Conservation (phyloP, 2,888 invertebrate genomes). For the Itoplectis maculator region DNA sequence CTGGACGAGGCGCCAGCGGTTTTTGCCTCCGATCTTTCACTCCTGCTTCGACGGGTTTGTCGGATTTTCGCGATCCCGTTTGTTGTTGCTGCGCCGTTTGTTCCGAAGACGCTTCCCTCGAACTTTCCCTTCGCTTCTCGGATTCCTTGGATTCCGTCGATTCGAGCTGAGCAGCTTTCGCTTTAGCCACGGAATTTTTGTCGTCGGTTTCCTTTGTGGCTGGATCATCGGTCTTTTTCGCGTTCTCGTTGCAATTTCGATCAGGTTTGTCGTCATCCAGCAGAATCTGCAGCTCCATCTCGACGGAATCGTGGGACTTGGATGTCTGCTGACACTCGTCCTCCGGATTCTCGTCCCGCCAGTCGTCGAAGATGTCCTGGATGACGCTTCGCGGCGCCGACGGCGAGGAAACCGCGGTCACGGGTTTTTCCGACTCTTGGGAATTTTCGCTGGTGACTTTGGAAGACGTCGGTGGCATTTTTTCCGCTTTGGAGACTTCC, state of each 20-base stretch:
- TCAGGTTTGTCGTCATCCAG: conserved; percentile 77
- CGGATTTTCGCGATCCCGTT: conserved; percentile 28
- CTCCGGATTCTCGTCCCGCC: conserved; percentile 81
- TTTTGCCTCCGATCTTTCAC: conserved; percentile 52
- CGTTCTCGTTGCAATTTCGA: background rate
- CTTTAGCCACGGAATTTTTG: background rate
- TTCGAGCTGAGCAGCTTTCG: background rate
- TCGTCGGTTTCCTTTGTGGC: background rate
- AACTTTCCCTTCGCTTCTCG: conserved; percentile 5
- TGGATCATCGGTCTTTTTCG: background rate
- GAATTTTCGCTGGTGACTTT: conserved; percentile 14
- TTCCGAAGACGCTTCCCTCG: background rate
- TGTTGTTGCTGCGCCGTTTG: background rate
- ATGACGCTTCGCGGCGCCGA: conserved; percentile 79
- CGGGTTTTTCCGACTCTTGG: background rate
- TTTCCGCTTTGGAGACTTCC: background rate
- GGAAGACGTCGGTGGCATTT: background rate
- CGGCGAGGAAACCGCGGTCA: background rate
- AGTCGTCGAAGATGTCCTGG: conserved; percentile 83
- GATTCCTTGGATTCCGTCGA: conserved; percentile 23
- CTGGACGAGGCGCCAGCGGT: conserved; percentile 67
- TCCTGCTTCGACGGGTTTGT: conserved; percentile 25
- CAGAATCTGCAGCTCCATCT: conserved; percentile 79
- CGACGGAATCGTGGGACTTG: conserved; percentile 77
- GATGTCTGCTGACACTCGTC: conserved; percentile 72